Evolutionary conservation across 2,888 invertebrate species (phyloP).

Genomic region (Prenolepis imparis): DNA sequence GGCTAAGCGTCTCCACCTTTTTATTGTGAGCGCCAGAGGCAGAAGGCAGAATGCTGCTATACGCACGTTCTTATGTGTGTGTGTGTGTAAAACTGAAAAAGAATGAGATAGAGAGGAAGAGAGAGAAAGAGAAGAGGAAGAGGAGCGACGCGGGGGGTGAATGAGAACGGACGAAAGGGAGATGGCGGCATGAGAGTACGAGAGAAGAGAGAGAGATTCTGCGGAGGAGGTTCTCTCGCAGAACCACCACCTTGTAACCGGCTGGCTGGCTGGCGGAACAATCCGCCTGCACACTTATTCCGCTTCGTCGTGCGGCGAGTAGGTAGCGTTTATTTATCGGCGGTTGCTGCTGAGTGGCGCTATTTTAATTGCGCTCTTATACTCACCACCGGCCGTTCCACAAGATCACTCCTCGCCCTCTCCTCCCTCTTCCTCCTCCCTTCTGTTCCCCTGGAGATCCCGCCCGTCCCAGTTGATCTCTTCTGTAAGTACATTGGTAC

Average conservation of each 20-base stretch:
- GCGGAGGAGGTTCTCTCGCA: constrained; percentile 71
- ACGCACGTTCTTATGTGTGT: constrained; percentile 34
- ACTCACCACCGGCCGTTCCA: constrained; percentile 78
- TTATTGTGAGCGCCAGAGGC: constrained; percentile 85
- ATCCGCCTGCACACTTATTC: constrained; percentile 82
- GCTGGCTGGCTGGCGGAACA: constrained; percentile 72
- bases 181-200: constrained; percentile 31
- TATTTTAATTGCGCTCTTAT: constrained; percentile 86
- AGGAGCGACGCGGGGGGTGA: neutral
- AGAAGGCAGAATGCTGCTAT: constrained; percentile 79
- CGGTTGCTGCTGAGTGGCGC: constrained; percentile 86
- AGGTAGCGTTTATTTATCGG: constrained; percentile 85
- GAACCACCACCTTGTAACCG: constrained; percentile 69
- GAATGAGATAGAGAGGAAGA: constrained; percentile 49
- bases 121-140: constrained; percentile 41
- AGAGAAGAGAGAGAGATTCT: constrained; percentile 47
- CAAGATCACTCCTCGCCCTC: constrained; percentile 65
- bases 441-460: neutral
- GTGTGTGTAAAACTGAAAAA: constrained; percentile 33
- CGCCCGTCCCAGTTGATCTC: neutral
- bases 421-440: neutral
- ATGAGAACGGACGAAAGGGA: constrained; percentile 20
- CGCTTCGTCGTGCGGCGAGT: constrained; percentile 76
- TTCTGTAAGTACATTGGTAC: constrained; percentile 28
- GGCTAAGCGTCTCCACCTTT: constrained; percentile 85